These are phyloP conservation scores for Diorhabda carinulata DNA, from an alignment of 1,140 invertebrate species.

Conservation along the genomic window DNA sequence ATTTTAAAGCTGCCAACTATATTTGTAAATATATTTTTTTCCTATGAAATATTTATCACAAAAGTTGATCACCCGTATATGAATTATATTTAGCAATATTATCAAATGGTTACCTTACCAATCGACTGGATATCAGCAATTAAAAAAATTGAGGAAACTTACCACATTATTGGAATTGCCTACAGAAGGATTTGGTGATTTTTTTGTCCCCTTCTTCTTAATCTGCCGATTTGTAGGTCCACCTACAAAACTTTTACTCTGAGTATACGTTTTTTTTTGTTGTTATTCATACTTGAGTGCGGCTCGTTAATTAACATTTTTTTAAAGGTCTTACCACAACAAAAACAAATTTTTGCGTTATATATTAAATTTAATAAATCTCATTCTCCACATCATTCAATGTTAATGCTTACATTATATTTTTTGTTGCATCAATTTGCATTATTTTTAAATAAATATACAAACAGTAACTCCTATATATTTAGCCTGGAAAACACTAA, in stretches of 20 bases:
- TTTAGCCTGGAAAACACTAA: constrained; percentile 30
- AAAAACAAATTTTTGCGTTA: constrained; percentile 35
- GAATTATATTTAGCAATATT: neutral
- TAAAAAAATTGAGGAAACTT: constrained; percentile 17
- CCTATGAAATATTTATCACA: too few relatives aligned
- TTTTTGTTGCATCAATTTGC: neutral
- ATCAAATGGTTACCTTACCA: neutral
- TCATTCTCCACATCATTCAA: constrained; percentile 38
- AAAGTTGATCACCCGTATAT: too few relatives aligned
- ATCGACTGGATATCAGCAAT: neutral
- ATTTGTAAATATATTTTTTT: too few relatives aligned
- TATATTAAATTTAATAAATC: constrained; percentile 45
- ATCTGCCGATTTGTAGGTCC: constrained; percentile 37
- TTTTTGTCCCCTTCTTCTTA: constrained; percentile 49
- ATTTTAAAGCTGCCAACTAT: too few relatives aligned
- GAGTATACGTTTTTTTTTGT: constrained; percentile 7
- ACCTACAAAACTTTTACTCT: constrained; percentile 43
- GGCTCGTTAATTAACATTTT: neutral
- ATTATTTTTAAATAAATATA: constrained; percentile 25
- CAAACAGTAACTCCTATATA: constrained; percentile 25
- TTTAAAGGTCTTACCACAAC: constrained; percentile 38
- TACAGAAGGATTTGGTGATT: constrained; percentile 43
- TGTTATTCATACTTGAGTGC: constrained; percentile 28
- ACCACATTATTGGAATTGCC: constrained; percentile 26
- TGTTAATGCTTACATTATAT: constrained; percentile 41